These are phyloP conservation scores for Phyllotis vaccarum DNA, from an alignment of 2,797 vertebrate genomes.

Conservation along the genomic window DNA sequence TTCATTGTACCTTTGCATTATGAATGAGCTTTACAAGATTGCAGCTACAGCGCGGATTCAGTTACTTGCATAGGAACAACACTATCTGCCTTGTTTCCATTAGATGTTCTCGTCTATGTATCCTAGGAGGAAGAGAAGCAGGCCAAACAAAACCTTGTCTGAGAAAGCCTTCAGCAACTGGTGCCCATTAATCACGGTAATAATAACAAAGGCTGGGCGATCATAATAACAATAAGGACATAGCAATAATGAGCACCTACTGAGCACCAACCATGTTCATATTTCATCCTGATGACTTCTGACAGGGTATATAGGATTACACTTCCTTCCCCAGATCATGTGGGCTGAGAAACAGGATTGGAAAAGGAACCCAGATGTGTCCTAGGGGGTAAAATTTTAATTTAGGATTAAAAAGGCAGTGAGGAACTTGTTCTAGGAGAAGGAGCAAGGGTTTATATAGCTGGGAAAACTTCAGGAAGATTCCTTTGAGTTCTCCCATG, in stretches of 20 bases:
- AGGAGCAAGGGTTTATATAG: background rate
- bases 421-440: background rate
- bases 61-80: constrained; percentile 59
- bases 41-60: background rate
- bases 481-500: background rate
- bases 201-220: constrained; percentile 20
- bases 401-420: constrained; percentile 15
- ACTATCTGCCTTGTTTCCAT: constrained; percentile 56
- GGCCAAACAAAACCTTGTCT: background rate
- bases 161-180: background rate
- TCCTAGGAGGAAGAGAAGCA: constrained; percentile 29
- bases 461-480: background rate
- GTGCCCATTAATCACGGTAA: constrained; percentile 2
- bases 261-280: background rate
- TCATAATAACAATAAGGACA: background rate
- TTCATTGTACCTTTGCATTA: constrained; percentile 76
- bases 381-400: constrained; percentile 19
- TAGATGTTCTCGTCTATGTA: background rate
- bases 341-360: background rate
- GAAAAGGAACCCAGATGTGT: background rate
- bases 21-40: constrained; percentile 76
- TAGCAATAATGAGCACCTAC: background rate
- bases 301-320: background rate
- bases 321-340: background rate
- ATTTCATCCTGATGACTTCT: constrained; percentile 25